Evolutionary conservation across 2,113 vertebrate species (phyloP), one percentile per base, ranked within the genome.

Genomic region (Thamnaconus septentrionalis): DNA sequence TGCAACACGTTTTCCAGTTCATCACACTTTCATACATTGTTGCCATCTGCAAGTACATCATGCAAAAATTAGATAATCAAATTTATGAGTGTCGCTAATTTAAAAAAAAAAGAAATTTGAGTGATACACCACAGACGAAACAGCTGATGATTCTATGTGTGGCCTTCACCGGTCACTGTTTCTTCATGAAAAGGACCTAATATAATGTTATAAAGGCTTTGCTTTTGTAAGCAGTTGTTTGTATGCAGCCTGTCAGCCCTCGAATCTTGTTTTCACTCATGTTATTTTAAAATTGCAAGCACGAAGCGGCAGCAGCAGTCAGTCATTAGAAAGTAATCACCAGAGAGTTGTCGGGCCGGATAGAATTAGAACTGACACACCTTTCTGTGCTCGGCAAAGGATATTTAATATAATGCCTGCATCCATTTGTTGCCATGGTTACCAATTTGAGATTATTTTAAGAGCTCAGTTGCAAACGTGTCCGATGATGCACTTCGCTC

Each of bases 1-100:
- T 98, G 64, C 73, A 69, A 46, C 48, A 41, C 11, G 8, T 64
- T 42, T 31, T 31, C 18, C 41, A 46, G 66, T 61, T 58, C 46
- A 73, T n/a, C 55, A 61, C 56, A 44, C 51, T n/a, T 65, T 18
- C 63, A 56, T 42, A 52, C 40, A 68, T 66, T n/a, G 18, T 31
- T 31, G 18, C 18, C 18, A 2, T 31, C 18, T 31, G 18, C 18
- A 31, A 31, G 18, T 31, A 31, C 18, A 31, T 31, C 18, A 31
- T 2, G 18, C 18, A 31, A 31, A 31, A 31, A 2, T 31, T 31
- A 31, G 18, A 31, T 31, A 31, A 31, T 31, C 18, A 31, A 31
- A 31, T 31, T 31, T 31, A 31, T 31, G 18, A 31, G 18, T 31
- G 18, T 31, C 18, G 18, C 18, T 31, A 31, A 31, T 31, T 31